Evolutionary conservation across 2,888 invertebrate genomes (phyloP).

Genomic region (Xanthostigma xanthostigma): DNA sequence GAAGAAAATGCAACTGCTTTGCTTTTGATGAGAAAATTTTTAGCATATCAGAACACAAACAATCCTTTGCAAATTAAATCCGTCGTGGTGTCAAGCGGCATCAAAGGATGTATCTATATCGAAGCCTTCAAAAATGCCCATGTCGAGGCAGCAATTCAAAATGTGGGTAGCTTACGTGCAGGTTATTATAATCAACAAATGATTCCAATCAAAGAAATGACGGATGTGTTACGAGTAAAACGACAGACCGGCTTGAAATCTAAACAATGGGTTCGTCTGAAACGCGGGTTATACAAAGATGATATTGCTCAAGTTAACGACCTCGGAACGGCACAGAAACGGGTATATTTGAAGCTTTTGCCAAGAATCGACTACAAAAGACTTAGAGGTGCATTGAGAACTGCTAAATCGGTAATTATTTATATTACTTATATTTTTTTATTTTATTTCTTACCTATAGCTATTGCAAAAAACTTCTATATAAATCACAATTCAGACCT

Average conservation of each 20-base stretch:
- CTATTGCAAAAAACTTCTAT: too few species aligned
- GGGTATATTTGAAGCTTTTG: slow-evolving; percentile 87
- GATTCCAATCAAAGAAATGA: slow-evolving; percentile 99
- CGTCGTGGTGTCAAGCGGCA: slow-evolving; percentile 90
- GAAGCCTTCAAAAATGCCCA: slow-evolving; percentile 98
- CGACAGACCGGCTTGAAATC: slow-evolving; percentile 86
- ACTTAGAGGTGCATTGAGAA: slow-evolving; percentile 80
- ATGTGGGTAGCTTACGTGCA: slow-evolving; percentile 79
- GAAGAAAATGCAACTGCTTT: slow-evolving; percentile 92
- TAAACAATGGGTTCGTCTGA: slow-evolving; percentile 96
- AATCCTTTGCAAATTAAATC: slow-evolving; percentile 92
- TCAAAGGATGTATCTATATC: slow-evolving; percentile 96
- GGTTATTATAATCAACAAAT: slow-evolving; percentile 93
- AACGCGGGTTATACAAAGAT: slow-evolving; percentile 79
- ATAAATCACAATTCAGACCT: too few species aligned
- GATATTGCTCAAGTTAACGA: slow-evolving; percentile 96
- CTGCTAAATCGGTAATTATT: slow-evolving; percentile 42
- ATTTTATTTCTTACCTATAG: too few species aligned
- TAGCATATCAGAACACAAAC: slow-evolving; percentile 71
- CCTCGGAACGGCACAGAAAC: slow-evolving; percentile 95
- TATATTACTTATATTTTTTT: too few species aligned
- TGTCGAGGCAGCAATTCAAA: slow-evolving; percentile 88
- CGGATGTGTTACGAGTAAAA: slow-evolving; percentile 91
- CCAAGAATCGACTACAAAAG: slow-evolving; percentile 94
- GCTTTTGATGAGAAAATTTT: slow-evolving; percentile 87